Percentiles rank a stretch among this genome's conserved stretches.
phyloP scores from a whole-genome alignment of 1,140 invertebrate species.

The Drosophila nannoptera region DNA sequence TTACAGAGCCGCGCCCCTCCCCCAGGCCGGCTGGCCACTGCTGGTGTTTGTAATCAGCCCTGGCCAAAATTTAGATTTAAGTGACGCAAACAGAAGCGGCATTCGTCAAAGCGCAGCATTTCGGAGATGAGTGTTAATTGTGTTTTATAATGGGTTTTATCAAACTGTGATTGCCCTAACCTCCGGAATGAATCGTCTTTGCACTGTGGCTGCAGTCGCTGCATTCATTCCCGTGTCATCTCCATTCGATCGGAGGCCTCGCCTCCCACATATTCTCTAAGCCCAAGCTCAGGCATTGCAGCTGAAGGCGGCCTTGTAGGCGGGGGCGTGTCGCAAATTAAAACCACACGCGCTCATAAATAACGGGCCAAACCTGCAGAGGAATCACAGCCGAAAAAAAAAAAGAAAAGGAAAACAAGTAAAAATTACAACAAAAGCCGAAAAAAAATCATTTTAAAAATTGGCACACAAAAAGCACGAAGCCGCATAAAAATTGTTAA shows the following conservation, averaged over 20 bases:
- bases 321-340: constrained; percentile 24
- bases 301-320: not conserved
- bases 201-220: constrained; percentile 20
- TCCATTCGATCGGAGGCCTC: constrained; percentile 40
- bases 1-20: not conserved
- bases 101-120: not conserved
- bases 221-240: constrained; percentile 49
- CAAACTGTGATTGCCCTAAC: constrained; percentile 33
- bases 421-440: constrained; percentile 30
- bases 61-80: constrained; percentile 41
- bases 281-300: constrained; percentile 47
- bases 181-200: constrained; percentile 23
- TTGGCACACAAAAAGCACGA: constrained; percentile 38
- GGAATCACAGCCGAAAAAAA: constrained; percentile 19
- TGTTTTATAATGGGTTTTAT: not conserved
- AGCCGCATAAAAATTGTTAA: constrained; percentile 71
- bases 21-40: not conserved
- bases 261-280: constrained; percentile 10
- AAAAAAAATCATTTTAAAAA: constrained; percentile 34
- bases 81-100: constrained; percentile 14
- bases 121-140: not conserved
- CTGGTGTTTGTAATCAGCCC: constrained; percentile 38
- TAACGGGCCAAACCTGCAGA: constrained; percentile 49
- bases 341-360: constrained; percentile 49
- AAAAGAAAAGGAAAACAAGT: constrained; percentile 26